Evolutionary conservation across 2,113 vertebrate species (phyloP), one percentile per base, ranked within the genome.

Genomic region (Capricornis sumatraensis): DNA sequence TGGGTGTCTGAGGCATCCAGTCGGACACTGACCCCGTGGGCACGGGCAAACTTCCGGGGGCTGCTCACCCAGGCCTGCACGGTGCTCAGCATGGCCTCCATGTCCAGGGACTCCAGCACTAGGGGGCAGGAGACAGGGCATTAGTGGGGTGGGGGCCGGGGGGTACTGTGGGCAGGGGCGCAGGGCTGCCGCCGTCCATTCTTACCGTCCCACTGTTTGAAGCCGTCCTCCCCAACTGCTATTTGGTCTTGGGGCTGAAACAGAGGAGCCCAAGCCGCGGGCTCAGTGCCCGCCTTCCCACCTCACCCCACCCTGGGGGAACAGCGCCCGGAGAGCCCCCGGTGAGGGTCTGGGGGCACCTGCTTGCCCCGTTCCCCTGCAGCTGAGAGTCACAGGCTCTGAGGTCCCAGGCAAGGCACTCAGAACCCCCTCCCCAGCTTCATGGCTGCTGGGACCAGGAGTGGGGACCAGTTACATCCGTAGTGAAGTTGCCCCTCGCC

Each of bases 131-230:
- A 94, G 9, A 64, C 53, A 43, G n/a, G 82, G 88, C 1, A 40
- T 97, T 79, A 57, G 21, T 7, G 3, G 89, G n/a, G 81, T 2
- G 23, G 33, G 33, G 0, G 53, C 45, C 2, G 0, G 2, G 40
- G 57, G 21, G 0, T 40, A 6, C 5, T 0, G 3, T 0, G 21
- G 58, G 60, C 98, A 2, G 43, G 40, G 43, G 89, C 19, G 67
- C 81, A 28, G 0, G 1, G 91, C 76, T 1, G 2, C 50, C 0
- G 1, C 50, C 0, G 0, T 99, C 98, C 96, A 98, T 98, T 89
- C 99, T 99, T 99, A 99, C 99, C 99, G 98, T 99, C 99, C 79
- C 99, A 99, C 99, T 99, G 99, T 98, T 99, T 99, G 99, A 99
- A 99, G 98, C 99, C 99, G 99, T 99, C 99, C 99, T 99, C 99